Percentiles rank a stretch among this genome's conserved stretches.
phyloP scores from a whole-genome alignment of 2,888 invertebrate species.

The Capitulum mitella region DNA sequence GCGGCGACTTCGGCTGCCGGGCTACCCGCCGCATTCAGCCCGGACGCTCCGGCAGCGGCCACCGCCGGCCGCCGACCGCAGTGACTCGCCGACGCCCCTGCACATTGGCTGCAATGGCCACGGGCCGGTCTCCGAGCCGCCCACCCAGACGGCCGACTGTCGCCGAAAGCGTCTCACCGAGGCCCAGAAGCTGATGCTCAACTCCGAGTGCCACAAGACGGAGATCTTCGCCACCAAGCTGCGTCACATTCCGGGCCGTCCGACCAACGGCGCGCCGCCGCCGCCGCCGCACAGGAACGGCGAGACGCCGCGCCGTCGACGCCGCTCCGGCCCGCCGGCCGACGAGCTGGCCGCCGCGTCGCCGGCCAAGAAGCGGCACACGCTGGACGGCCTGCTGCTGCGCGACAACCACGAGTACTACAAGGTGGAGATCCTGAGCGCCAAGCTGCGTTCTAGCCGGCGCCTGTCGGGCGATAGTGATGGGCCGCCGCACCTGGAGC shows the following conservation, averaged over 20 bases:
- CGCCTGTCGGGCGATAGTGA: constrained; percentile 14
- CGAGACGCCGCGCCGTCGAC: background rate
- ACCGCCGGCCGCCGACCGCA: background rate
- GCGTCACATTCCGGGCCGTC: constrained; percentile 9
- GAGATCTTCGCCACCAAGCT: constrained; percentile 14
- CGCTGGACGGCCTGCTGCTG: background rate
- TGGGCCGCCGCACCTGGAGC: background rate
- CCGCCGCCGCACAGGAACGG: background rate
- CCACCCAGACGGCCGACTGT: no score
- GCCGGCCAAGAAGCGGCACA: background rate
- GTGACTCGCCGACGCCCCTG: background rate
- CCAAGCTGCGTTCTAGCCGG: constrained; percentile 1
- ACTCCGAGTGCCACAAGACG: constrained; percentile 2
- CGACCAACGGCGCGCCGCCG: background rate
- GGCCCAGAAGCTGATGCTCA: background rate
- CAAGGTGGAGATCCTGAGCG: background rate
- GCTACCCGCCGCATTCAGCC: background rate
- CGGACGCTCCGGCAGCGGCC: background rate
- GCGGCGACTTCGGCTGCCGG: background rate
- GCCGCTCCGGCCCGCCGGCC: background rate
- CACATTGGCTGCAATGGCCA: constrained; percentile 1
- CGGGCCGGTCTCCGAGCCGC: background rate
- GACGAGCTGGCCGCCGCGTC: background rate
- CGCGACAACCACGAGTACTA: constrained; percentile 16
- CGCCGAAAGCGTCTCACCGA: background rate